These are phyloP conservation scores for Nephotettix cincticeps DNA, from an alignment of 1,140 invertebrate species.

Conservation along the genomic window DNA sequence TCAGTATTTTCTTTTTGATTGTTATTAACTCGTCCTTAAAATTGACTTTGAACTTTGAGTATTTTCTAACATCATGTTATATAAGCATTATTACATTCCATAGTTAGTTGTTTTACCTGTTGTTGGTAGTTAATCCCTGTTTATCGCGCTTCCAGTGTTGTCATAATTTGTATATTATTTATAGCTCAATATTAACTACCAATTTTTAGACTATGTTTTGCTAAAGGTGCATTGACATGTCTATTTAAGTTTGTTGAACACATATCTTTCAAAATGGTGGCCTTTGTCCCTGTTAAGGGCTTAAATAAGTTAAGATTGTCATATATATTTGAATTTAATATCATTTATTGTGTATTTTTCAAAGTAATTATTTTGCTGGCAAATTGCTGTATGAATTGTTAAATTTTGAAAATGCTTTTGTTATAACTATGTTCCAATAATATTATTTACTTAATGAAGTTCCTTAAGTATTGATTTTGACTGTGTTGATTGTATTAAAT, in stretches of 20 bases:
- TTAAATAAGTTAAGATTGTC: neutral
- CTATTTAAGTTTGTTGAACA: constrained; percentile 6
- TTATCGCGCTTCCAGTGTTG: neutral
- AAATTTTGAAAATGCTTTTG: too few species aligned
- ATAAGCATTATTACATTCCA: constrained; percentile 13
- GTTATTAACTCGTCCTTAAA: neutral
- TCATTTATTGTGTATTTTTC: too few species aligned
- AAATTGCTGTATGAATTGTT: too few species aligned
- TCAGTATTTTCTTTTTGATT: constrained; percentile 5
- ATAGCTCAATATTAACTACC: constrained; percentile 2
- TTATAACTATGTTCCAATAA: too few species aligned
- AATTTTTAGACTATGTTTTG: neutral
- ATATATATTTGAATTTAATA: too few species aligned
- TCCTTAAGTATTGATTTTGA: too few species aligned
- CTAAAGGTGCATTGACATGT: constrained; percentile 2
- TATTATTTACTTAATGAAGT: too few species aligned
- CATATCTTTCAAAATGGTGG: constrained; percentile 22
- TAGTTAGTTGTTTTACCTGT: constrained; percentile 13
- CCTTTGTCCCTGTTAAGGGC: constrained; percentile 1
- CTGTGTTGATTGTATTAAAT: too few species aligned
- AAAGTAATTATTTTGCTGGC: too few species aligned
- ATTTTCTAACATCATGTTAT: neutral
- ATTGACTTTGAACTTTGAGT: neutral
- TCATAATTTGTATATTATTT: constrained; percentile 10
- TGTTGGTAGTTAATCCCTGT: constrained; percentile 19